phyloP scores from a whole-genome alignment of 2,888 invertebrate species.

The Hylaea fasciaria region DNA sequence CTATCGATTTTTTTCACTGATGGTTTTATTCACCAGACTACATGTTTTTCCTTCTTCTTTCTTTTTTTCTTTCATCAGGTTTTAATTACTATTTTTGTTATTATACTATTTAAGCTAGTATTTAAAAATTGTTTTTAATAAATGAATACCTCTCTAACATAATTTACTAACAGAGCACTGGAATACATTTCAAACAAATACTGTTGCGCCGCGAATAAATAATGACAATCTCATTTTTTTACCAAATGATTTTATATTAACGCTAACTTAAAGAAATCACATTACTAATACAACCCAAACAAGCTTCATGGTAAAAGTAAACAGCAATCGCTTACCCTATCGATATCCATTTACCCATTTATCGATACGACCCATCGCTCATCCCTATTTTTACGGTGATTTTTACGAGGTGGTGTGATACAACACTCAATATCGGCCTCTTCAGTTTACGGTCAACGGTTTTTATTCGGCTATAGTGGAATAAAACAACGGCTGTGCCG shows the following conservation, averaged over 20 bases:
- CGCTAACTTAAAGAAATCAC: too few relatives aligned
- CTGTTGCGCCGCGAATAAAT: too few relatives aligned
- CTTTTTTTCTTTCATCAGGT: background rate
- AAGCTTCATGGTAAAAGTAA: constrained; percentile 1
- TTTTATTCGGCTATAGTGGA: constrained; percentile 65
- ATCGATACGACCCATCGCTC: constrained; percentile 29
- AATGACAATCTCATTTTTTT: too few relatives aligned
- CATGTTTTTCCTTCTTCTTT: too few relatives aligned
- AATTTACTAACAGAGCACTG: too few relatives aligned
- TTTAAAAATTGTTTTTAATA: background rate
- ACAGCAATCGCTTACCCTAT: constrained; percentile 1
- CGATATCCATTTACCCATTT: constrained; percentile 19
- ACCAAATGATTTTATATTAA: too few relatives aligned
- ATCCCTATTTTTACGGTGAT: constrained; percentile 37
- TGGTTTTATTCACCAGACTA: constrained; percentile 5
- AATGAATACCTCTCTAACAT: background rate
- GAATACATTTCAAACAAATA: too few relatives aligned
- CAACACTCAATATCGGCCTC: constrained; percentile 75
- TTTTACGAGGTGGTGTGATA: constrained; percentile 50
- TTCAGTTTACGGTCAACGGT: constrained; percentile 74
- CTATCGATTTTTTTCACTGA: constrained; percentile 33
- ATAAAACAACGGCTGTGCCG: constrained; percentile 51
- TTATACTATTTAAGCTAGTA: background rate
- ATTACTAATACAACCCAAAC: too few relatives aligned
- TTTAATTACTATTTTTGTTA: background rate